Conservation (phyloP, 2,113 vertebrate genomes). For the Alosa alosa region DNA sequence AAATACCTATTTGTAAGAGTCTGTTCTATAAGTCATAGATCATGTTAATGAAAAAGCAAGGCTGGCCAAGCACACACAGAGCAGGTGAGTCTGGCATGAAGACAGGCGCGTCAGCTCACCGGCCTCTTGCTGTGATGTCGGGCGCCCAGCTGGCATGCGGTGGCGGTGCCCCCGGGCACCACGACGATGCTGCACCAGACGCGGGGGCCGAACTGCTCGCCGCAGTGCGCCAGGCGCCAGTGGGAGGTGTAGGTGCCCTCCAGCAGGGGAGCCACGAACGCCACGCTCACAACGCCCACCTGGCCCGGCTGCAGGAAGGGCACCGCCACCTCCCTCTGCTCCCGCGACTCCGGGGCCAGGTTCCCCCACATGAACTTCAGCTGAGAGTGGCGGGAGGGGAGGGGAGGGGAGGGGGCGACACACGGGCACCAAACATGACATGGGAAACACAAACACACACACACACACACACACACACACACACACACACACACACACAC, state of each 20-base stretch:
- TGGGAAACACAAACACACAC: slow-evolving; percentile 53
- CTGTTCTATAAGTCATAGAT: background rate
- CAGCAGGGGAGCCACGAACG: slow-evolving; percentile 85
- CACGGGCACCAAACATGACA: slow-evolving; percentile 56
- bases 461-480: slow-evolving; percentile 52
- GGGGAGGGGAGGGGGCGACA: too few relatives aligned
- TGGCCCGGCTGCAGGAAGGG: slow-evolving; percentile 87
- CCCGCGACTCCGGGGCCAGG: slow-evolving; percentile 82
- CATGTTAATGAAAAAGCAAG: background rate
- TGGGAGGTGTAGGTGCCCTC: slow-evolving; percentile 98
- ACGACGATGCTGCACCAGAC: slow-evolving; percentile 98
- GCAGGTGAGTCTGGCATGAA: background rate
- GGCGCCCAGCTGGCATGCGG: slow-evolving; percentile 41
- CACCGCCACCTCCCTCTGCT: slow-evolving; percentile 85
- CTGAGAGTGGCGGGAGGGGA: slow-evolving; percentile 59
- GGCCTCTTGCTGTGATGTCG: slow-evolving; percentile 65
- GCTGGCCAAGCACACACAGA: background rate
- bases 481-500: slow-evolving; percentile 57
- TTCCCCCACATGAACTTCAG: slow-evolving; percentile 99
- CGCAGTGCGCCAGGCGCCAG: slow-evolving; percentile 93
- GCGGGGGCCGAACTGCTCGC: slow-evolving; percentile 92
- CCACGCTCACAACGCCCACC: slow-evolving; percentile 90
- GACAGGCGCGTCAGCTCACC: slow-evolving; percentile 69
- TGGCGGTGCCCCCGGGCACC: slow-evolving; percentile 61
- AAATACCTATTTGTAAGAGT: background rate